Evolutionary conservation across 2,797 vertebrate species (phyloP), one percentile per base, ranked within the genome.

Genomic region (Serranus cabrilla): DNA sequence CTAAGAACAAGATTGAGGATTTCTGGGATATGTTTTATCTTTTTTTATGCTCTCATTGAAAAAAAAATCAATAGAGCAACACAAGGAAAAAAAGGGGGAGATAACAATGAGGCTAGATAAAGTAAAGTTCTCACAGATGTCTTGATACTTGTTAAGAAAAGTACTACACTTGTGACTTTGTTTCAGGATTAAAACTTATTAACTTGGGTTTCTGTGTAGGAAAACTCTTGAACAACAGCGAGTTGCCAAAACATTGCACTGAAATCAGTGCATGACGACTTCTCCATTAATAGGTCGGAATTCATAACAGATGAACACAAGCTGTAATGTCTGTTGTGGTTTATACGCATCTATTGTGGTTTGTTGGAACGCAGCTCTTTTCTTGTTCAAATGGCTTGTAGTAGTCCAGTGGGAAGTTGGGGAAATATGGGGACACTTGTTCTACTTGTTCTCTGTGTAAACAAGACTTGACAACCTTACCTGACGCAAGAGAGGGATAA

Each of bases 11-110:
- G 86, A 85, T 31, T 78, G 68, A 76, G 76, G 88, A 87, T 87
- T 90, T 89, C 89, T 84, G 57, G 87, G 89, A 90, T 81, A 81
- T 88, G 84, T 90, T 93, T 92, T 86, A 88, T 90, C 88, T 82
- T 86, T 90, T 27, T 77, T 83, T 90, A 90, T 90, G 79, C 74
- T 89, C 74, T 87, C 58, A 87, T 80, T 89, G 89, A 62, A 69
- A 77, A 79, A 81, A 79, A 87, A 90, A 93, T 92, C 92, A 92
- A 93, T 94, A 83, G 27, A 72, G 72, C 75, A 85, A 83, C 81
- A 87, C 14, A 17, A 85, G 82, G 74, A 80, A 85, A 81, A 84
- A 85, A 87, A 87, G 74, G 82, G 57, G 83, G 82, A 83, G 87
- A 87, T 83, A 92, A 89, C 82, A 91, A 87, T 76, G 78, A 87